A percentile compares a stretch with the other conserved stretches of the same genome.
Evolutionary conservation across 2,888 invertebrate species (phyloP).

Genomic region (Metopia argyrocephala): DNA sequence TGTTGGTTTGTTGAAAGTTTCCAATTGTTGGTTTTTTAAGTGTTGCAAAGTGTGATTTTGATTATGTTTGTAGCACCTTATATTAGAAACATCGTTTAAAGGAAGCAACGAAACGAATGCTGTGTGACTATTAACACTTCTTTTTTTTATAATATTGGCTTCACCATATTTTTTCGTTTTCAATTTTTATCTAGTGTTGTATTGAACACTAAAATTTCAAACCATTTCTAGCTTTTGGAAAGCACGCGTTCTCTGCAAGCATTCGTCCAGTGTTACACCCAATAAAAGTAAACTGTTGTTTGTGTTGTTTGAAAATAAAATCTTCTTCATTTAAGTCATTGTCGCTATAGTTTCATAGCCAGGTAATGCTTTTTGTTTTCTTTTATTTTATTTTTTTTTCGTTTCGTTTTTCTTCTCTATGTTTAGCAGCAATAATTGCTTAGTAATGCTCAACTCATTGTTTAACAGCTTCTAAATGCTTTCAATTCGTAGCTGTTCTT

Average conservation of each 20-base stretch:
- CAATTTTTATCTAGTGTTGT: constrained; percentile 48
- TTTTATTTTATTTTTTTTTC: too few relatives aligned
- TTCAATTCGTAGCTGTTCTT: constrained; percentile 24
- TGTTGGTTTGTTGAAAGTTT: constrained; percentile 27
- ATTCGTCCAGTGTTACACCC: constrained; percentile 25
- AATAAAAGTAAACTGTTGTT: constrained; percentile 14
- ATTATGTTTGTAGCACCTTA: constrained; percentile 55
- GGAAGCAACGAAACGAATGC: constrained; percentile 48
- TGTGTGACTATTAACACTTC: constrained; percentile 58
- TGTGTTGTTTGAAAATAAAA: neutral
- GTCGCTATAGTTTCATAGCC: neutral
- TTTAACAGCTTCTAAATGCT: constrained; percentile 59
- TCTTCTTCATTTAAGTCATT: neutral
- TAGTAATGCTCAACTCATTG: constrained; percentile 60
- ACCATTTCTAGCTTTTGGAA: constrained; percentile 33
- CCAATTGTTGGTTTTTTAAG: constrained; percentile 48
- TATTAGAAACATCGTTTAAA: constrained; percentile 27
- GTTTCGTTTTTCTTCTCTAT: constrained; percentile 6
- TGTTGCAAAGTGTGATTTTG: constrained; percentile 60
- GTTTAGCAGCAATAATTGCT: constrained; percentile 56
- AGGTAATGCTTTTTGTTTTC: neutral
- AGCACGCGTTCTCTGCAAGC: constrained; percentile 42
- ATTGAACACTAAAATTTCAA: constrained; percentile 45
- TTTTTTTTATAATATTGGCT: neutral
- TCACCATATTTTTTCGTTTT: neutral